These are phyloP conservation scores for Dichetophora obliterata DNA, from an alignment of 2,888 invertebrate species.

Conservation along the genomic window DNA sequence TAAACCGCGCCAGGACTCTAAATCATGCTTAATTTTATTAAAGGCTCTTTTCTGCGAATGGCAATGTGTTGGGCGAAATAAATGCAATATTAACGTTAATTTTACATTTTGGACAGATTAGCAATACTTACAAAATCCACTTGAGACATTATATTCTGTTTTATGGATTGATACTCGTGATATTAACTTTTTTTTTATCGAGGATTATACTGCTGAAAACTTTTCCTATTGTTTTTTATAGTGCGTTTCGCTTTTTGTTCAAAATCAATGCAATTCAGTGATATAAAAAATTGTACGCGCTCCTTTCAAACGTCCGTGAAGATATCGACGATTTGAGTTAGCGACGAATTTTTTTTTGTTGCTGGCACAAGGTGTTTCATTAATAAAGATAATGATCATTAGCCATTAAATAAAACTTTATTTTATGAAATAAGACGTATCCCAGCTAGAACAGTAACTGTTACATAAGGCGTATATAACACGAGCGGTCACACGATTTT, in stretches of 20 bases:
- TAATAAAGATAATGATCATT: no score
- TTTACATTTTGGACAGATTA: background rate
- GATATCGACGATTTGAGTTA: no score
- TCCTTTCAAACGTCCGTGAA: no score
- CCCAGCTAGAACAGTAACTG: no score
- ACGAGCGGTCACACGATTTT: no score
- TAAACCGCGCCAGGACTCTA: conserved; percentile 84
- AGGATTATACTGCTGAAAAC: background rate
- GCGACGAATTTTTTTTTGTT: no score
- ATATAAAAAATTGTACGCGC: no score
- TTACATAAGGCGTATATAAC: no score
- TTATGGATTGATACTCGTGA: background rate
- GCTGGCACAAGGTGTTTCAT: no score
- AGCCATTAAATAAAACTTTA: no score
- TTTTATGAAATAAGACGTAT: no score
- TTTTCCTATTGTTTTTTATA: background rate
- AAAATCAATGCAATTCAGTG: conserved; percentile 11
- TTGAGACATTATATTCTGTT: conserved; percentile 52
- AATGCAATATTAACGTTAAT: background rate
- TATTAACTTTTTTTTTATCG: background rate
- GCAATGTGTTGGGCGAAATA: no score
- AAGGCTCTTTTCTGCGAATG: conserved; percentile 77
- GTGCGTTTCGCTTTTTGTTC: background rate
- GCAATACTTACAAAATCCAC: conserved; percentile 55
- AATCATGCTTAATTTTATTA: conserved; percentile 77